Evolutionary conservation across 2,113 vertebrate genomes (phyloP), one percentile per base, ranked within the genome.

Genomic region (Aegithalos caudatus): DNA sequence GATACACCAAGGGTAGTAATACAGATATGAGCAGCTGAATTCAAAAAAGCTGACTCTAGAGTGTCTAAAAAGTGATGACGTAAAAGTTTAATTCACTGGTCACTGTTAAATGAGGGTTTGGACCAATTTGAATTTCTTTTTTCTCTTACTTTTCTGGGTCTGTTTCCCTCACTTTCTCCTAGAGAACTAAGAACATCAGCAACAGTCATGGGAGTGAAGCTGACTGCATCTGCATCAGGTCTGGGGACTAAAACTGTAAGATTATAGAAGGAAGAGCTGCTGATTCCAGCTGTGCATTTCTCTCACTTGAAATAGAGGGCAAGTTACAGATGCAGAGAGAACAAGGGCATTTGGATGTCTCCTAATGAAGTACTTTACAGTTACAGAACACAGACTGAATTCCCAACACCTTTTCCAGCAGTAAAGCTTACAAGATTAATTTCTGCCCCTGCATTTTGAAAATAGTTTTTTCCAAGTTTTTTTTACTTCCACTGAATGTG

Each of bases 211-310:
- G 38, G 22, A 88, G 27, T 19, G 37, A 54, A 60, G 12, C 14
- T 44, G 42, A 53, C 31, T 53, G 28, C 1, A 3, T 56, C 1
- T 53, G 28, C 1, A 3, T 56, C 1, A 1, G 20, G 9, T 70
- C 37, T 70, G 24, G 27, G 24, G 29, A 67, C 24, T 11, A 58
- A 67, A 77, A 27, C 2, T 4, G 21, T n/a, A 42, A 56, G n/a
- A 62, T 38, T 35, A 50, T 33, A 64, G 14, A 23, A 83, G 71
- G 21, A 60, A 51, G n/a, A 65, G n/a, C 24, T 61, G 60, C 12
- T 61, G 27, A 51, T 56, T 20, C 20, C 9, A 78, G 15, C 5
- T 81, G 18, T 78, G 21, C 23, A 14, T 60, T 17, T 74, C 25
- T 60, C n/a, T 77, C 24, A 65, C 14, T 14, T 4, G 2, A 78